Conservation (phyloP, 2,888 invertebrate species). For the Rhingia rostrata region DNA sequence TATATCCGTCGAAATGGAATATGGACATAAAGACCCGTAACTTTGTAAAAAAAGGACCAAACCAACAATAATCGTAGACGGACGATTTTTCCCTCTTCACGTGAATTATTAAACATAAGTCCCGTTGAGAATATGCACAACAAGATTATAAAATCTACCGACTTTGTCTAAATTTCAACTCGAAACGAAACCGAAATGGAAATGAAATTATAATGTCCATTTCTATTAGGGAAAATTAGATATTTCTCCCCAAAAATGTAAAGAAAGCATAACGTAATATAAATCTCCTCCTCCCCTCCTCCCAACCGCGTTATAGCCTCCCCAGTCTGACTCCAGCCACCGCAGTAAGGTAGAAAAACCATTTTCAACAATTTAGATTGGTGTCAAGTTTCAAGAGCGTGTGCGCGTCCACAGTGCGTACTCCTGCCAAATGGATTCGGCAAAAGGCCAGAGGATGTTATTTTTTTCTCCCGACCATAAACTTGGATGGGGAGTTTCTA, state of each 20-base stretch:
- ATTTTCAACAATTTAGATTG: constrained; percentile 73
- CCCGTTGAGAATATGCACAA: constrained; percentile 69
- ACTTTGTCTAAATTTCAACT: constrained; percentile 70
- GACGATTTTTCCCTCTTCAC: constrained; percentile 60
- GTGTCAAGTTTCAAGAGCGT: constrained; percentile 74
- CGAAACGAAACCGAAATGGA: constrained; percentile 72
- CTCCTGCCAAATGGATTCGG: constrained; percentile 57
- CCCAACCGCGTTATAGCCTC: constrained; percentile 46
- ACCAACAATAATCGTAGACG: constrained; percentile 44
- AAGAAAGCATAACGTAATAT: constrained; percentile 64
- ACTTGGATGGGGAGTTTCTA: background rate
- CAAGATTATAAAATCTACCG: constrained; percentile 74
- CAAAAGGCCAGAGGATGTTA: constrained; percentile 52
- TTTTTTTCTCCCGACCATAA: constrained; percentile 14
- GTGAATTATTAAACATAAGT: constrained; percentile 72
- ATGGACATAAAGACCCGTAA: constrained; percentile 45
- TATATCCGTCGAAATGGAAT: constrained; percentile 45
- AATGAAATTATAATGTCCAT: constrained; percentile 75
- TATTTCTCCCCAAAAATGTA: constrained; percentile 46
- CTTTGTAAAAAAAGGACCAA: constrained; percentile 29
- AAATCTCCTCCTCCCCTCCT: constrained; percentile 52
- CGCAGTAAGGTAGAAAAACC: constrained; percentile 56
- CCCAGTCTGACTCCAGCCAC: constrained; percentile 3
- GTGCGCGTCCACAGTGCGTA: constrained; percentile 60
- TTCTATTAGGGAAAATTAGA: constrained; percentile 74